Conservation (phyloP, 2,113 vertebrate species). For the Crotalus tigris region DNA sequence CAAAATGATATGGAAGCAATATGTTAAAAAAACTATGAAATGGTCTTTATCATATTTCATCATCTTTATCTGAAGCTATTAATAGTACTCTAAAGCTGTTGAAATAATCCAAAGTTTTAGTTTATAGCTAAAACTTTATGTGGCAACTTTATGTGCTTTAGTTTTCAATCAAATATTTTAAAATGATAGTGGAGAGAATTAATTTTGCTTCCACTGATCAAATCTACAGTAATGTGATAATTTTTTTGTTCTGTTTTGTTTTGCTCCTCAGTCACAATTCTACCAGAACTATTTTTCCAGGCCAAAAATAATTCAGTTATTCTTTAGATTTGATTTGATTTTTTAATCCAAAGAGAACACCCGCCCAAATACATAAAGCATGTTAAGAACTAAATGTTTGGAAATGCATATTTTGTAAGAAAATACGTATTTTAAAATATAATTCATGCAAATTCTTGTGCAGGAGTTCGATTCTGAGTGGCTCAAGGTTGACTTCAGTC, state of each 20-base stretch:
- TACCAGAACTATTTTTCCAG: not conserved
- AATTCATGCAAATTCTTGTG: not conserved
- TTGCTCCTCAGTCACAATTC: not conserved
- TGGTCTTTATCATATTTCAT: not conserved
- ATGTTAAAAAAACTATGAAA: not conserved
- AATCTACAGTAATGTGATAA: not conserved
- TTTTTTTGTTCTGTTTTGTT: not conserved
- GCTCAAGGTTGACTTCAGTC: not conserved
- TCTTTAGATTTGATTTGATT: not conserved
- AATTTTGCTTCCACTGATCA: not conserved
- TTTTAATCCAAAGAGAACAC: not conserved
- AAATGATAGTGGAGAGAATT: not conserved
- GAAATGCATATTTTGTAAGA: not conserved
- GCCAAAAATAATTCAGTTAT: not conserved
- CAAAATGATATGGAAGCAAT: not conserved
- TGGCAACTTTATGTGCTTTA: not conserved
- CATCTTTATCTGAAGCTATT: not conserved
- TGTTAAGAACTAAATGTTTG: not conserved
- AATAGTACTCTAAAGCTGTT: not conserved
- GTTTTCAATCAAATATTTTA: not conserved
- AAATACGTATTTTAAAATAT: not conserved
- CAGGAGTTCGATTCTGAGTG: not conserved
- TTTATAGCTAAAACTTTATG: not conserved
- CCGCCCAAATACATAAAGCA: not conserved
- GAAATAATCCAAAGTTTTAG: not conserved